phyloP scores from a whole-genome alignment of 2,113 vertebrate species.

The Arenaria interpres region DNA sequence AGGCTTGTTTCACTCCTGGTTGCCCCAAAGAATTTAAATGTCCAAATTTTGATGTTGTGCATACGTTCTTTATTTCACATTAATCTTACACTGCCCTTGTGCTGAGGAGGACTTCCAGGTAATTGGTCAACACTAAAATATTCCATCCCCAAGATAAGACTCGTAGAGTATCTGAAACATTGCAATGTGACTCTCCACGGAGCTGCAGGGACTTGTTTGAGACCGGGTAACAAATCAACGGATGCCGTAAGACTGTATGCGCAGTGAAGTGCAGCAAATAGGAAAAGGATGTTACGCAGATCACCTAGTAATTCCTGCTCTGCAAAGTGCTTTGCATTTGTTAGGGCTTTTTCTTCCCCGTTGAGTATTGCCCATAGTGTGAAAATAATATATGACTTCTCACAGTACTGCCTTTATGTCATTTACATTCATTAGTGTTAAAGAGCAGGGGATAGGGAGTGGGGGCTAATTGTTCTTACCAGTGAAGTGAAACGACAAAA shows the following conservation, averaged over 20 bases:
- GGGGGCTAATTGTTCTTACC: constrained; percentile 32
- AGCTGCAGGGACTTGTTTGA: constrained; percentile 6
- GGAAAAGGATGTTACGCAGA: neutral
- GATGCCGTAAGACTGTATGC: neutral
- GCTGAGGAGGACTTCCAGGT: neutral
- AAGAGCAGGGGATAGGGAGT: constrained; percentile 25
- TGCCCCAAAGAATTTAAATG: neutral
- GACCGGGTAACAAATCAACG: neutral
- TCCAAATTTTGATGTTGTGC: neutral
- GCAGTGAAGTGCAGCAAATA: neutral
- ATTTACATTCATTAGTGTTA: constrained; percentile 68
- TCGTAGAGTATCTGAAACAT: neutral
- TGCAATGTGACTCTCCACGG: neutral
- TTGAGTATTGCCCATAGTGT: neutral
- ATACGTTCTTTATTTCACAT: neutral
- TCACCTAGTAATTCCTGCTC: constrained; percentile 16
- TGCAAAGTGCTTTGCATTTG: constrained; percentile 6
- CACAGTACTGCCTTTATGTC: constrained; percentile 27
- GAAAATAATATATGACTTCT: constrained; percentile 50
- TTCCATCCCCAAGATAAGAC: neutral
- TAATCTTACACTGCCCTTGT: neutral
- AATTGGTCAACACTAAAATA: neutral
- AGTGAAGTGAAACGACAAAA: constrained; percentile 38
- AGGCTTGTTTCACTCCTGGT: neutral
- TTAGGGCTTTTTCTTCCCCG: neutral